Conservation (phyloP, 2,888 invertebrate genomes). For the Coremacera marginata region DNA sequence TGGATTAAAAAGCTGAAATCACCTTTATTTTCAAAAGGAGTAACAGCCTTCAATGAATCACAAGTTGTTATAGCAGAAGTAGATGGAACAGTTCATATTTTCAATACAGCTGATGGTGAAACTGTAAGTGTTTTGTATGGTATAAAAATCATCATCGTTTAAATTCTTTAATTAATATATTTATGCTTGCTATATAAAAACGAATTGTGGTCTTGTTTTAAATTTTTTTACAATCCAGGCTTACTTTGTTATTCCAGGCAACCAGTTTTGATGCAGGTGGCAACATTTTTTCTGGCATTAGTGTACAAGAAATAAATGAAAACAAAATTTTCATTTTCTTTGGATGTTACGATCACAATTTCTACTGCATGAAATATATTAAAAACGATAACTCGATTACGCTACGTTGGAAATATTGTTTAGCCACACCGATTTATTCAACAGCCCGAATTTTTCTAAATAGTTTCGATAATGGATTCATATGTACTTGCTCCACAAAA, state of each 20-base stretch:
- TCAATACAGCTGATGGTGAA: conserved; percentile 51
- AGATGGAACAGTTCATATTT: conserved; percentile 70
- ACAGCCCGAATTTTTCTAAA: conserved; percentile 64
- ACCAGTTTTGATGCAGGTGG: conserved; percentile 74
- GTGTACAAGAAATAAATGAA: conserved; percentile 61
- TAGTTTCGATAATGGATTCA: conserved; percentile 60
- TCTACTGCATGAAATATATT: conserved; percentile 75
- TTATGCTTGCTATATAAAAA: too few species aligned
- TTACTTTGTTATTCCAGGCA: conserved; percentile 72
- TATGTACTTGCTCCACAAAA: conserved; percentile 74
- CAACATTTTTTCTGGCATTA: conserved; percentile 81
- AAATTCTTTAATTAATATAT: too few species aligned
- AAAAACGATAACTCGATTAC: background rate
- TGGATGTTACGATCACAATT: conserved; percentile 79
- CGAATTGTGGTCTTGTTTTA: background rate
- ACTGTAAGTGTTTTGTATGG: conserved; percentile 47
- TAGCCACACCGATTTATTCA: conserved; percentile 55
- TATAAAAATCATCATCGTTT: background rate
- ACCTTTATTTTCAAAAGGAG: conserved; percentile 73
- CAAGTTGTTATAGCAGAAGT: conserved; percentile 63
- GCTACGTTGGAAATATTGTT: conserved; percentile 36
- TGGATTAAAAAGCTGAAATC: conserved; percentile 71
- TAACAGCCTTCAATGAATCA: conserved; percentile 45
- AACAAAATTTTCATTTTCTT: conserved; percentile 72
- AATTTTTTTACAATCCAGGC: background rate